These are phyloP conservation scores for Amphipyra tragopoginis DNA, from an alignment of 2,888 invertebrate species.

Conservation along the genomic window DNA sequence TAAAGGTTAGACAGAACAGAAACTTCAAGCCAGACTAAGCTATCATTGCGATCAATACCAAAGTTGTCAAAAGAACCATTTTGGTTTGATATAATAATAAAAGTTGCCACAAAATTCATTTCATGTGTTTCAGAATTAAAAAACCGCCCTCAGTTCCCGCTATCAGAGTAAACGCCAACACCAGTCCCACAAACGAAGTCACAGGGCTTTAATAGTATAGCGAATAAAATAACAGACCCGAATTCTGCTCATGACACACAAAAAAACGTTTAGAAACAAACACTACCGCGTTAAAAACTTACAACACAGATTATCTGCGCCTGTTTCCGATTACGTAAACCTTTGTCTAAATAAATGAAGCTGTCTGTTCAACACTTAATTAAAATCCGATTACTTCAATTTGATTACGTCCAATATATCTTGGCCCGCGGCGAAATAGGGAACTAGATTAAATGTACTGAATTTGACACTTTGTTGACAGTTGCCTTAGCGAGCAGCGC, in stretches of 20 bases:
- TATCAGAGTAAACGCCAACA: too few relatives aligned
- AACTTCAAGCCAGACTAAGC: too few relatives aligned
- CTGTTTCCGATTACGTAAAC: slow-evolving; percentile 32
- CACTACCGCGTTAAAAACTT: slow-evolving; percentile 8
- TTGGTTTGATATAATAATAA: too few relatives aligned
- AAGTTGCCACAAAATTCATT: too few relatives aligned
- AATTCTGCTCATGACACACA: not conserved
- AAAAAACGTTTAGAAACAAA: not conserved
- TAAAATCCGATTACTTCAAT: slow-evolving; percentile 62
- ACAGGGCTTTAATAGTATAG: not conserved
- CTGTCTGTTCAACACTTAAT: slow-evolving; percentile 53
- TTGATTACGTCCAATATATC: slow-evolving; percentile 22
- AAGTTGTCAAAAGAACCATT: too few relatives aligned
- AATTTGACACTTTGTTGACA: not conserved
- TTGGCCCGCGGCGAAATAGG: slow-evolving; percentile 10
- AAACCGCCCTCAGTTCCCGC: too few relatives aligned
- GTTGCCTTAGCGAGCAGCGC: slow-evolving; percentile 2
- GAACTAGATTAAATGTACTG: not conserved
- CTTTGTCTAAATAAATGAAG: slow-evolving; percentile 56
- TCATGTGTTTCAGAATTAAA: too few relatives aligned
- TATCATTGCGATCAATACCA: too few relatives aligned
- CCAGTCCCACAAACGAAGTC: too few relatives aligned
- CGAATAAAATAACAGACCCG: slow-evolving; percentile 20
- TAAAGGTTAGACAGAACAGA: too few relatives aligned
- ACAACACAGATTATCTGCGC: slow-evolving; percentile 25